These are phyloP conservation scores for Argyresthia goedartella DNA, from an alignment of 2,888 invertebrate species.

Conservation along the genomic window DNA sequence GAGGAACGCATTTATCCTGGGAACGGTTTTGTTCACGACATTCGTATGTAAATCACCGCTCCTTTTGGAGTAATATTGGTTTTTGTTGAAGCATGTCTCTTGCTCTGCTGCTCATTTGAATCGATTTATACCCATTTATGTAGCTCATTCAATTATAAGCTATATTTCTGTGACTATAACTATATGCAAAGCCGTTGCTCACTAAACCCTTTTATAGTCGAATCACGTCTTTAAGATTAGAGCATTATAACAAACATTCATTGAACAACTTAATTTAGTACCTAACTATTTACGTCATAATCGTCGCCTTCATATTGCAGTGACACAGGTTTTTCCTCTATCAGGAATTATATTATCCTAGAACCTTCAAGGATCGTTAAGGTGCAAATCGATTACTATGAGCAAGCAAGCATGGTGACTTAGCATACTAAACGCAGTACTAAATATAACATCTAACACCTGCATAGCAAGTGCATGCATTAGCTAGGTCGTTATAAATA, in stretches of 20 bases:
- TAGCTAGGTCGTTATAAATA: slow-evolving; percentile 6
- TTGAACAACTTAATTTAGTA: slow-evolving; percentile 3
- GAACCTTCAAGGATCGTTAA: slow-evolving; percentile 40
- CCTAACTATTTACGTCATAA: background rate
- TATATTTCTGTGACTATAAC: too few species aligned
- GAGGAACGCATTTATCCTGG: background rate
- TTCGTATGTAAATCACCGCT: too few species aligned
- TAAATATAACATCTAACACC: slow-evolving; percentile 6
- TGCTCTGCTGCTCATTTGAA: too few species aligned
- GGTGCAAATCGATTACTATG: slow-evolving; percentile 36
- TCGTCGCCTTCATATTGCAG: slow-evolving; percentile 17
- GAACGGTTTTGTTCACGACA: too few species aligned
- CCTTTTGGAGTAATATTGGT: too few species aligned
- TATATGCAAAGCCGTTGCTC: too few species aligned
- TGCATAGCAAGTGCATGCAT: background rate
- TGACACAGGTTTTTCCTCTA: slow-evolving; percentile 22
- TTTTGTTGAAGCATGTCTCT: too few species aligned
- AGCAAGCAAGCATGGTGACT: slow-evolving; percentile 23
- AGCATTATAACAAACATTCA: background rate
- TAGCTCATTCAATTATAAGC: too few species aligned
- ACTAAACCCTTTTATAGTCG: too few species aligned
- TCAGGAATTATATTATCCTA: background rate
- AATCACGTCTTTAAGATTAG: too few species aligned
- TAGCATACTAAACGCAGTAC: slow-evolving; percentile 14
- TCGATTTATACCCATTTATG: too few species aligned